Percentiles rank a stretch among this genome's conserved stretches.
Conservation (phyloP, 1,140 invertebrate species). For the Temnothorax nylanderi region DNA sequence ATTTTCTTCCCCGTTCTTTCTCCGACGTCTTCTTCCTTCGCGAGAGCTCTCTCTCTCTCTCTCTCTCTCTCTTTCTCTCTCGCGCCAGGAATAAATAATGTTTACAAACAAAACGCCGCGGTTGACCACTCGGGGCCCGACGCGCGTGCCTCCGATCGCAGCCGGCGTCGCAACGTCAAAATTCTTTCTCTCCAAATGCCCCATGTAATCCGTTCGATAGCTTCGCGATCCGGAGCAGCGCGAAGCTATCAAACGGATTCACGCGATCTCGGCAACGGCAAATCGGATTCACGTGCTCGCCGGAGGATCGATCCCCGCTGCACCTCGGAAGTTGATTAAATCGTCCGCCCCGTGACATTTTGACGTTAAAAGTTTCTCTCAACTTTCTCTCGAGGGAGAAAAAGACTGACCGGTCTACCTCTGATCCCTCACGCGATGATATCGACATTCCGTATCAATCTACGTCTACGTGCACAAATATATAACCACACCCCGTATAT, state of each 20-base stretch:
- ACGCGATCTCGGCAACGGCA: neutral
- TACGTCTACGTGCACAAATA: neutral
- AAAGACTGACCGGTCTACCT: neutral
- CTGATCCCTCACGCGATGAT: constrained; percentile 21
- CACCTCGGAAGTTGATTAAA: neutral
- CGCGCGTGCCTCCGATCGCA: neutral
- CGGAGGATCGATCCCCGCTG: neutral
- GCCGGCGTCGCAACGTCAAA: neutral
- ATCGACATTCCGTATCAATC: neutral
- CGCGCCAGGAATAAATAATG: constrained; percentile 25
- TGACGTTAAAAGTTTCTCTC: neutral
- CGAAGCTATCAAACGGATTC: neutral
- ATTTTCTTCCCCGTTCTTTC: constrained; percentile 30
- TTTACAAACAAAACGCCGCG: constrained; percentile 33
- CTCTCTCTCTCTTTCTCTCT: no score
- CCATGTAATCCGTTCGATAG: no score
- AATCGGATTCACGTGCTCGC: neutral
- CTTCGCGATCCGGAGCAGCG: no score
- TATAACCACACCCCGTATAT: neutral
- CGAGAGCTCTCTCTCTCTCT: neutral
- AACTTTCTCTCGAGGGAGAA: neutral
- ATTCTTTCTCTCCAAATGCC: neutral
- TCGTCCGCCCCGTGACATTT: constrained; percentile 16
- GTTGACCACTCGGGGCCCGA: neutral
- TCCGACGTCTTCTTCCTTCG: neutral